Base-by-base conservation (phyloP, 1,140 invertebrate species). In the Oppia nitens region DNA sequence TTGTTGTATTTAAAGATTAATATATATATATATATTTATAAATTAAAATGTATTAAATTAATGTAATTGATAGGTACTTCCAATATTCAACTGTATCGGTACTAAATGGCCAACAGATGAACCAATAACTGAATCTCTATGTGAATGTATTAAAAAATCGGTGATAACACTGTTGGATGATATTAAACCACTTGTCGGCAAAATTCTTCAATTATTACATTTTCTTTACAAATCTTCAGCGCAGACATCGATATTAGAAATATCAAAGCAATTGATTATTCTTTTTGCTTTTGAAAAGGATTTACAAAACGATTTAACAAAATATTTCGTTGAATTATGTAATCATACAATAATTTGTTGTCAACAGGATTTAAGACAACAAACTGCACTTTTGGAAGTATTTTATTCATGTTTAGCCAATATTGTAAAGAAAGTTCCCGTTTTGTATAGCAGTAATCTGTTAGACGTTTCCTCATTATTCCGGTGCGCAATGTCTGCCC, bases 171-270 rank as follows among this genome's bases (percentile, higher is more conserved):
- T 87, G 48, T 73, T 82, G 68, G 77, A 79, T 61, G 79, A 81
- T 54, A 79, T 78, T 60, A 71, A 74, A 47, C 77, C 78, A 0
- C 71, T 84, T 55, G 67, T 83, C 24, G 72, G 76, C 47, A 78
- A 82, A 60, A 75, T 86, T n/a, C 73, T 80, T 2, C 70, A 79
- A 47, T 76, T 91, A n/a, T 72, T 85, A 1, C 69, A 80, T 2
- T 73, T 77, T 25, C 79, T 83, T 1, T 86, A 87, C 66, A 76
- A 80, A 59, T 74, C 74, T 2, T 74, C 76, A 50, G 84, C 84
- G 1, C 82, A 83, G 66, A 73, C 78, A 0, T 72, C 77, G 1
- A 80, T 84, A 0, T 66, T 91, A 17, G 78, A 83, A 63, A 76
- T 88, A 9, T 73, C 81, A 2, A 83, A 81, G 76, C 79, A 83